Percentiles rank a stretch among this genome's conserved stretches.
Conservation (phyloP, 2,888 invertebrate species). For the Hydrotaea diabolus region DNA sequence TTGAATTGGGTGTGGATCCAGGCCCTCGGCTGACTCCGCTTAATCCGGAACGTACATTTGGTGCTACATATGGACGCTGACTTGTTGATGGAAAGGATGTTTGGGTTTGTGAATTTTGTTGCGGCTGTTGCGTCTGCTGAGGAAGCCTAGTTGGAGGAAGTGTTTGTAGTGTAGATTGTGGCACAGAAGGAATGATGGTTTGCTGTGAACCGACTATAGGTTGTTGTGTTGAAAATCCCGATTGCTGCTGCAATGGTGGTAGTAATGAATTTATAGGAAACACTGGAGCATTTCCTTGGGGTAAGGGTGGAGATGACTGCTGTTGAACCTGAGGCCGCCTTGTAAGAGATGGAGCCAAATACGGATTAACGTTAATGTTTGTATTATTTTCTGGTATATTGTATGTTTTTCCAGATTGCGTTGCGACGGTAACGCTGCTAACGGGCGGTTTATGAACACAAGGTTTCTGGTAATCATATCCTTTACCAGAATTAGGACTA, state of each 20-base stretch:
- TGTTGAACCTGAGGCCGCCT: slow-evolving; percentile 72
- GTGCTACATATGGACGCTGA: slow-evolving; percentile 79
- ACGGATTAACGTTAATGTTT: slow-evolving; percentile 75
- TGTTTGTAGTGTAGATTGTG: slow-evolving; percentile 69
- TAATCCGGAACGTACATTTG: slow-evolving; percentile 75
- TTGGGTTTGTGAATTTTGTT: slow-evolving; percentile 45
- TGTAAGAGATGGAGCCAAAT: slow-evolving; percentile 76
- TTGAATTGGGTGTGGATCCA: slow-evolving; percentile 64
- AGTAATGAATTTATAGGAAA: slow-evolving; percentile 69
- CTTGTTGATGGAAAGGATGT: slow-evolving; percentile 71
- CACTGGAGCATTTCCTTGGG: slow-evolving; percentile 47
- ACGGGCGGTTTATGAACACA: slow-evolving; percentile 65
- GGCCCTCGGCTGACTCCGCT: slow-evolving; percentile 71
- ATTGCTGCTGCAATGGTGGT: slow-evolving; percentile 66
- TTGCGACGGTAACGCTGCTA: slow-evolving; percentile 74
- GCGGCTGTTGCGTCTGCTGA: slow-evolving; percentile 35
- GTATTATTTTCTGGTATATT: slow-evolving; percentile 75
- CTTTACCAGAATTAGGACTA: slow-evolving; percentile 70
- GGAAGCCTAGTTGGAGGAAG: slow-evolving; percentile 61
- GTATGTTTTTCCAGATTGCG: slow-evolving; percentile 76
- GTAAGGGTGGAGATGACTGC: slow-evolving; percentile 32
- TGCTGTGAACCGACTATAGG: slow-evolving; percentile 45
- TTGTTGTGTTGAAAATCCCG: slow-evolving; percentile 47
- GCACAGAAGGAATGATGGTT: slow-evolving; percentile 53
- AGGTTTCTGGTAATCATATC: slow-evolving; percentile 74